Evolutionary conservation across 2,888 invertebrate genomes (phyloP).

Genomic region (Empis livida): DNA sequence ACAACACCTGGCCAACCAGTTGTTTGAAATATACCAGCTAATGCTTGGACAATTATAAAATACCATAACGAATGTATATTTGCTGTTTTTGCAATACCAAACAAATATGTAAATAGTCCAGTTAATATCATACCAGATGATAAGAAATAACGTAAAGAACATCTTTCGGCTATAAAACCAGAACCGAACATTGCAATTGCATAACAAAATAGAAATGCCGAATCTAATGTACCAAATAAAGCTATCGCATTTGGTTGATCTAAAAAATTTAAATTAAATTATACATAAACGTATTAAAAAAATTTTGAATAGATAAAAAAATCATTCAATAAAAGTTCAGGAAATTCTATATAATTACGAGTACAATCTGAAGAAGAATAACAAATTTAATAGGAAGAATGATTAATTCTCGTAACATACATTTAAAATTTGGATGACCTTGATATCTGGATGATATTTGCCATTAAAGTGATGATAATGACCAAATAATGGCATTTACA

Average conservation of each 20-base stretch:
- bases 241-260: slow-evolving; percentile 58
- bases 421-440: no score
- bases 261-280: slow-evolving; percentile 26
- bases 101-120: slow-evolving; percentile 72
- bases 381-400: no score
- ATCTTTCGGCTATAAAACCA: slow-evolving; percentile 85
- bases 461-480: no score
- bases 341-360: no score
- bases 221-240: slow-evolving; percentile 76
- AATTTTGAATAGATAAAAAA: no score
- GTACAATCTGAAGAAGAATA: no score
- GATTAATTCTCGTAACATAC: no score
- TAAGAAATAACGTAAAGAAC: slow-evolving; percentile 84
- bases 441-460: no score
- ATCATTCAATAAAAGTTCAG: no score
- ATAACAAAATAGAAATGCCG: slow-evolving; percentile 83
- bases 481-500: no score
- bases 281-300: no score
- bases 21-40: slow-evolving; percentile 80
- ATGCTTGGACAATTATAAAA: slow-evolving; percentile 73
- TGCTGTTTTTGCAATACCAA: slow-evolving; percentile 74
- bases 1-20: slow-evolving; percentile 97
- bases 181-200: slow-evolving; percentile 85
- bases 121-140: slow-evolving; percentile 80
- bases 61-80: slow-evolving; percentile 70